These are phyloP conservation scores for Scalopus aquaticus DNA, from an alignment of 2,113 vertebrate species.

Conservation along the genomic window DNA sequence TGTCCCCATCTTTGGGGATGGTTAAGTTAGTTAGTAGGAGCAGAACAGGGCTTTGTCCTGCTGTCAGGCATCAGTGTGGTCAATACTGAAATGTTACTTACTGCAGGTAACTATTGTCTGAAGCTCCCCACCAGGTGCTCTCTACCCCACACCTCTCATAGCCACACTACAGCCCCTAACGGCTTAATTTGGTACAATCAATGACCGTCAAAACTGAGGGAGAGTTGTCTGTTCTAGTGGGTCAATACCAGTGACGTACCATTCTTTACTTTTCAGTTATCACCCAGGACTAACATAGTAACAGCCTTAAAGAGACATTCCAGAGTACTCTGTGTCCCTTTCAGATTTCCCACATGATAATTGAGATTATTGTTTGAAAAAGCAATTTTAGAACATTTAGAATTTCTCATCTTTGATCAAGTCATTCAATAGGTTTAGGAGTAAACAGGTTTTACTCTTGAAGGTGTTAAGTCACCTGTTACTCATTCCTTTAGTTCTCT, in stretches of 20 bases:
- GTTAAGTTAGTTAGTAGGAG: neutral
- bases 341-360: neutral
- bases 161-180: no score
- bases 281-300: neutral
- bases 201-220: neutral
- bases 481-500: neutral
- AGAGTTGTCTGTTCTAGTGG: neutral
- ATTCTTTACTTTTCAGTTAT: neutral
- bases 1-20: neutral
- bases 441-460: neutral
- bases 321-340: neutral
- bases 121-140: neutral
- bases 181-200: neutral
- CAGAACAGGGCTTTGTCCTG: neutral
- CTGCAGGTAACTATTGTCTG: neutral
- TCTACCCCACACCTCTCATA: neutral
- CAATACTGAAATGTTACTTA: neutral
- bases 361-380: neutral
- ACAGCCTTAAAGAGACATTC: neutral
- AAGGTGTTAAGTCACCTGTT: neutral
- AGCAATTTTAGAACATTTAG: neutral
- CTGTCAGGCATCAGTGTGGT: neutral
- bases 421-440: neutral
- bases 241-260: neutral
- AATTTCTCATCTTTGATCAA: slow-evolving; percentile 29